Evolutionary conservation across 2,113 vertebrate genomes (phyloP), one percentile per base, ranked within the genome.

Genomic region (Parus major): DNA sequence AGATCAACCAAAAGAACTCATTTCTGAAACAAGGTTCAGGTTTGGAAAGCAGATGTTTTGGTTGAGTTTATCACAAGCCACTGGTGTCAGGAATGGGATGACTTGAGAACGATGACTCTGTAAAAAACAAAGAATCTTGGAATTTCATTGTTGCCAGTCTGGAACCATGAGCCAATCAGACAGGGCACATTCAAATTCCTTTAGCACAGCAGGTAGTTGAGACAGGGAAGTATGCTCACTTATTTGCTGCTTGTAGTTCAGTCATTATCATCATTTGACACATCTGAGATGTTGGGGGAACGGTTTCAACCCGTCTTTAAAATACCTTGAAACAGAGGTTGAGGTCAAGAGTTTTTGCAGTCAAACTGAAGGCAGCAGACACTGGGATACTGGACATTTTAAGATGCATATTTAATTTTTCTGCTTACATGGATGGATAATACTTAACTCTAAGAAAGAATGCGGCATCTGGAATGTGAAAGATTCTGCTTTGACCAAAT

Each of bases 181-280:
- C 6, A 11, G 7, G 21, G 7, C n/a, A 21, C 9, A 9, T 12
- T 53, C n/a, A 75, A 42, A 57, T 41, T 57, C 14, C 16, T 61
- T 76, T 75, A 63, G 16, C 19, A 27, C 14, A 83, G 33, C 15
- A 76, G 39, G 23, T 3, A 3, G 12, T 3, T 53, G 39, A 3
- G 1, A 31, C 15, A 33, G 31, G 12, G 19, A 42, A 53, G 6
- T 1, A 1, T 25, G 15, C 3, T 76, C 20, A 15, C 12, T 20
- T 76, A 63, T n/a, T 61, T 5, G 1, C 31, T 79, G 36, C 4
- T 2, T 0, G 7, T 53, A 53, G 4, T 15, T 28, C 24, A 12
- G 18, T 61, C 71, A 47, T 42, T 56, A 29, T 24, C 1, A 2
- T 57, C 11, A 71, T 60, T 9, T 35, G 47, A 24, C 10, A 53